Evolutionary conservation across 2,113 vertebrate genomes (phyloP).

Genomic region (Petroica traversi): DNA sequence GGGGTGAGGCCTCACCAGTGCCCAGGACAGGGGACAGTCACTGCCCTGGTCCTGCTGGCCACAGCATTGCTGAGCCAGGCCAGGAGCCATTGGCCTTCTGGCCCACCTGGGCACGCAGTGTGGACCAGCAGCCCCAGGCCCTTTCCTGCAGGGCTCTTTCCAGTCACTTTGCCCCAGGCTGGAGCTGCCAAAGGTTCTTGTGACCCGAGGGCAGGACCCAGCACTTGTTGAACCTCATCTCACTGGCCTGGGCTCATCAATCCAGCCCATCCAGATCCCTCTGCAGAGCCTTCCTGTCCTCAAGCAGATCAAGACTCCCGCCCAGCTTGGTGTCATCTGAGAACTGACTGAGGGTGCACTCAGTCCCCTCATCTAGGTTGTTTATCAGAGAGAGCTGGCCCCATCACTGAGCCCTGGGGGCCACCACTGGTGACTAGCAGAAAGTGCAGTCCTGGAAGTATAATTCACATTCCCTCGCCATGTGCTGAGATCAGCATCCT

Average conservation of each 20-base stretch:
- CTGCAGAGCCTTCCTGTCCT: neutral
- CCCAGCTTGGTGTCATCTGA: neutral
- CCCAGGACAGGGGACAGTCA: neutral
- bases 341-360: neutral
- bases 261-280: neutral
- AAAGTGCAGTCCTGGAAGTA: neutral
- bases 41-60: neutral
- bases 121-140: neutral
- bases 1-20: neutral
- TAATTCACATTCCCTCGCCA: rapidly evolving
- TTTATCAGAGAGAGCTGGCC: neutral
- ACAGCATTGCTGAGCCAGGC: neutral
- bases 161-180: neutral
- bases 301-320: neutral
- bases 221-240: neutral
- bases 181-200: neutral
- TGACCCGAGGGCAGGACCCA: rapidly evolving
- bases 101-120: neutral
- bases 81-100: neutral
- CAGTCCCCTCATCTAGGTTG: rapidly evolving
- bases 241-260: neutral
- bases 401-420: neutral
- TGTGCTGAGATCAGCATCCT: neutral
- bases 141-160: neutral
- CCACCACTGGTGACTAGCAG: neutral